phyloP scores from a whole-genome alignment of 2,888 invertebrate species.

The Tetropium fuscum region DNA sequence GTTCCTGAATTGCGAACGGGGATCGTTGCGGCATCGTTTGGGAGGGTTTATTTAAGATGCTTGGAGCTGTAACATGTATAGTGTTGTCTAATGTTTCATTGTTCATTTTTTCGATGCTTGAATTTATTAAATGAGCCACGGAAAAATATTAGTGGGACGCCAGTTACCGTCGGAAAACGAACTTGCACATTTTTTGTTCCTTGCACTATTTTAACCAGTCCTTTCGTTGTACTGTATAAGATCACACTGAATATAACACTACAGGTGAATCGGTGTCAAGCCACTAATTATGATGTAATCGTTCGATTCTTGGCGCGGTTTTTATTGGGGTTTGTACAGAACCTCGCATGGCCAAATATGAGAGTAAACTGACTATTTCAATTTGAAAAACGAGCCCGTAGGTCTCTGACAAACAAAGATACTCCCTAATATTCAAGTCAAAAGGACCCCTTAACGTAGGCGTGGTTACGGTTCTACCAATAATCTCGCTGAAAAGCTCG shows the following conservation, averaged over 20 bases:
- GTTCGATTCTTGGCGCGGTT: conserved; percentile 36
- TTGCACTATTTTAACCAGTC: not conserved
- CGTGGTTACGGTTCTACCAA: conserved; percentile 73
- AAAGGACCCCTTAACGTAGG: conserved; percentile 61
- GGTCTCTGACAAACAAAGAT: conserved; percentile 59
- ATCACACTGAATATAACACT: conserved; percentile 11
- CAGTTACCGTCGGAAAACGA: conserved; percentile 41
- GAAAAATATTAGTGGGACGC: not conserved
- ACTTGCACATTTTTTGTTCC: conserved; percentile 23
- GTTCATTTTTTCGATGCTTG: conserved; percentile 57
- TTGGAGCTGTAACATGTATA: conserved; percentile 68
- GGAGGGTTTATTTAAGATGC: conserved; percentile 65
- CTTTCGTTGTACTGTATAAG: conserved; percentile 1
- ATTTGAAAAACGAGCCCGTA: conserved; percentile 62
- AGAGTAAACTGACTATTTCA: conserved; percentile 64
- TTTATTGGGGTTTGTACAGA: conserved; percentile 38
- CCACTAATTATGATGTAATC: conserved; percentile 20
- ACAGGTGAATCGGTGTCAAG: not conserved
- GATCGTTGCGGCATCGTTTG: conserved; percentile 83
- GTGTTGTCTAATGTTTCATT: conserved; percentile 64
- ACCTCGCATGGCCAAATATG: conserved; percentile 58
- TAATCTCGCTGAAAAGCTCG: conserved; percentile 69
- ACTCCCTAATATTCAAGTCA: conserved; percentile 65
- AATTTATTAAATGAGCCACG: not conserved
- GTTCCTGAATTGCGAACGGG: conserved; percentile 91